These are phyloP conservation scores for Pelobates fuscus DNA, from an alignment of 2,113 vertebrate species.

Conservation along the genomic window DNA sequence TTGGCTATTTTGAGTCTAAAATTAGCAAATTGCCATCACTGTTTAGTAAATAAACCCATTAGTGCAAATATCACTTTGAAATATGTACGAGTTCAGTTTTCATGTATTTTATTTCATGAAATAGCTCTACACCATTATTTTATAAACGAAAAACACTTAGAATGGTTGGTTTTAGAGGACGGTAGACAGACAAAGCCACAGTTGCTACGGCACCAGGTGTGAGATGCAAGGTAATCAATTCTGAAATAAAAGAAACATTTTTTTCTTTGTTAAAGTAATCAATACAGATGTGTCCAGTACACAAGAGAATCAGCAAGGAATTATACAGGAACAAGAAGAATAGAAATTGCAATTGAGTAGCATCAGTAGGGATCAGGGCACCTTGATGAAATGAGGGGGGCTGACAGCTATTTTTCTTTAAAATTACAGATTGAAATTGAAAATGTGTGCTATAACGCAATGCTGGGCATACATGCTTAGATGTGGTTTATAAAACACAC, in stretches of 20 bases:
- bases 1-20: no score
- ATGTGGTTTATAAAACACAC: no score
- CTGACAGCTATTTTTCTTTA: no score
- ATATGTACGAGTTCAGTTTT: background rate
- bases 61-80: no score
- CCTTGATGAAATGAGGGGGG: no score
- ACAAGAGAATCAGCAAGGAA: constrained; percentile 29
- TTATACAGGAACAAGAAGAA: constrained; percentile 1
- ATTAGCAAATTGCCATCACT: no score
- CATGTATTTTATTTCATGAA: constrained; percentile 25
- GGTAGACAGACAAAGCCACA: constrained; percentile 12
- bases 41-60: no score
- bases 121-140: constrained; percentile 16
- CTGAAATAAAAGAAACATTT: constrained; percentile 18
- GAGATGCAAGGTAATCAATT: constrained; percentile 26
- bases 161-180: constrained; percentile 14
- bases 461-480: no score
- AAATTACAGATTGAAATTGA: no score
- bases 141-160: constrained; percentile 33
- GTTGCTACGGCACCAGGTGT: constrained; percentile 21
- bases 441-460: no score
- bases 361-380: constrained; percentile 9
- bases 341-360: constrained; percentile 10
- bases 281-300: constrained; percentile 16
- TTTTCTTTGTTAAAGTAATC: constrained; percentile 22